These are phyloP conservation scores for Spilogale gracilis DNA, from an alignment of 2,113 vertebrate genomes.

Conservation along the genomic window DNA sequence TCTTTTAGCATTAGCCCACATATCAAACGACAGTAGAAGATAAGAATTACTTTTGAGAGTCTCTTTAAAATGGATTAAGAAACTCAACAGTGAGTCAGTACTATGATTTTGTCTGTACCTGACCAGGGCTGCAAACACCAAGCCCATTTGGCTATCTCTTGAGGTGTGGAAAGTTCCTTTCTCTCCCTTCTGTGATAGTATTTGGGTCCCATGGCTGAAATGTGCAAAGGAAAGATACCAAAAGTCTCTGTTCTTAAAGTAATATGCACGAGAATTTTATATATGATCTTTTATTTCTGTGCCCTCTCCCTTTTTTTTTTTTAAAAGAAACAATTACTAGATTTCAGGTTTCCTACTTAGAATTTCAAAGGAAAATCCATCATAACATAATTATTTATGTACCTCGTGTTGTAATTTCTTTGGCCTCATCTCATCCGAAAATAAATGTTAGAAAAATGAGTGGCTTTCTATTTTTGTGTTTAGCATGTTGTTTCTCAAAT, in stretches of 20 bases:
- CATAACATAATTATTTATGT: background rate
- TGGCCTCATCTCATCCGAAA: background rate
- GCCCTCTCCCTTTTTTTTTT: background rate
- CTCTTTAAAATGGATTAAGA: slow-evolving; percentile 26
- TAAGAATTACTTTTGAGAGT: background rate
- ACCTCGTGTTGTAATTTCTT: background rate
- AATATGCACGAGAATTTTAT: background rate
- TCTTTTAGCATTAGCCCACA: slow-evolving; percentile 50
- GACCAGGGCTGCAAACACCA: background rate
- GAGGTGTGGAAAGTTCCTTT: background rate
- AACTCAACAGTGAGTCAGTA: slow-evolving; percentile 1
- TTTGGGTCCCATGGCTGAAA: background rate
- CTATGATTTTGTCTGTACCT: background rate
- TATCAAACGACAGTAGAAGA: slow-evolving; percentile 17
- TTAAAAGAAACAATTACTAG: background rate
- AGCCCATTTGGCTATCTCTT: background rate
- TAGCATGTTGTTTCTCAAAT: background rate
- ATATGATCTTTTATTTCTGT: background rate
- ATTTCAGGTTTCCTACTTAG: background rate
- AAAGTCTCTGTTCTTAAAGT: slow-evolving; percentile 6
- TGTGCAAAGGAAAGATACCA: background rate
- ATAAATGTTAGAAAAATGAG: background rate
- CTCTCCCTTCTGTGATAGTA: background rate
- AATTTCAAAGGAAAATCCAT: background rate
- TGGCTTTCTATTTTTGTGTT: slow-evolving; percentile 38